Percentiles rank a stretch among this genome's conserved stretches.
These are phyloP conservation scores for Melinaea marsaeus DNA, from an alignment of 2,888 invertebrate genomes.

Conservation along the genomic window DNA sequence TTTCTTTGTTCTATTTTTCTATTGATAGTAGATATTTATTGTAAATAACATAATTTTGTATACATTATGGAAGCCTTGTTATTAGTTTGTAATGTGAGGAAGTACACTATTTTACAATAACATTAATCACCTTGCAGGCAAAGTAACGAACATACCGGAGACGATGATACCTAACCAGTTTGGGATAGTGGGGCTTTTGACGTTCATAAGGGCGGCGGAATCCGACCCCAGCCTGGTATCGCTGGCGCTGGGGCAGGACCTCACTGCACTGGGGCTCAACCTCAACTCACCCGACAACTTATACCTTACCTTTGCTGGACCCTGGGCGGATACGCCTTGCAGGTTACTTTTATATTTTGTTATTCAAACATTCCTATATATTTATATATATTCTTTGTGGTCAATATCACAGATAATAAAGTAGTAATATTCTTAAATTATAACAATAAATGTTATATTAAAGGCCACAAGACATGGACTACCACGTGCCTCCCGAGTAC, in stretches of 20 bases:
- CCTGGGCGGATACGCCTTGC: constrained; percentile 98
- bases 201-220: constrained; percentile 98
- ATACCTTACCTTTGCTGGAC: constrained; percentile 98
- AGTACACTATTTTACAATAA: too few species aligned
- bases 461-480: constrained; percentile 99
- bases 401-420: background rate
- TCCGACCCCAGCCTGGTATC: constrained; percentile 97
- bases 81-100: too few species aligned
- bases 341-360: constrained; percentile 55
- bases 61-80: too few species aligned
- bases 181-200: constrained; percentile 98
- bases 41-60: too few species aligned
- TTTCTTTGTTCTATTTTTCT: background rate
- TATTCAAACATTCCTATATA: too few species aligned
- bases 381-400: too few species aligned
- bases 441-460: constrained; percentile 30
- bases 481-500: constrained; percentile 98
- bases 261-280: constrained; percentile 98
- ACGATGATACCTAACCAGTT: constrained; percentile 99
- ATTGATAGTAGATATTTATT: background rate
- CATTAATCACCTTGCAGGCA: constrained; percentile 77
- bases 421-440: background rate
- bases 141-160: constrained; percentile 98
- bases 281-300: constrained; percentile 98
- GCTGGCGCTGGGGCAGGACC: constrained; percentile 97